Conservation (phyloP, 2,888 invertebrate genomes). For the Keiferia lycopersicella region DNA sequence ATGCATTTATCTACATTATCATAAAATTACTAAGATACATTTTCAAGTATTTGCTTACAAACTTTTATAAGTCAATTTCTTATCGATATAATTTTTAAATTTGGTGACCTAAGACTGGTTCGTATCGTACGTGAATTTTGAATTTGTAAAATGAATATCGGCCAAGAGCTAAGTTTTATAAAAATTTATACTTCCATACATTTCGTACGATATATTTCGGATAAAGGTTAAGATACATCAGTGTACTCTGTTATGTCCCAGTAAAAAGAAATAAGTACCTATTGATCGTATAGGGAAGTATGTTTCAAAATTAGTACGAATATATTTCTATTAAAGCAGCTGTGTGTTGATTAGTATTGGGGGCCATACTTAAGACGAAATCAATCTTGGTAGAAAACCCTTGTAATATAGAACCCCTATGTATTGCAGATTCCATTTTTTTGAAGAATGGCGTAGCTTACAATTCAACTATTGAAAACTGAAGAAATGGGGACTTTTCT, state of each 20-base stretch:
- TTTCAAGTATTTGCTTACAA: constrained; percentile 16
- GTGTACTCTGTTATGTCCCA: not conserved
- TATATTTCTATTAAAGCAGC: constrained; percentile 43
- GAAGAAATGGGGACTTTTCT: too few relatives aligned
- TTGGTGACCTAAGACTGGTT: constrained; percentile 43
- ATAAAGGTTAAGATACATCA: not conserved
- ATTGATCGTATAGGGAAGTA: not conserved
- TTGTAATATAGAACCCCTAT: not conserved
- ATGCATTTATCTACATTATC: constrained; percentile 21
- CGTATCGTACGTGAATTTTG: constrained; percentile 41
- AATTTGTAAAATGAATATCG: not conserved
- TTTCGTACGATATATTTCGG: not conserved
- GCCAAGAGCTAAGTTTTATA: not conserved
- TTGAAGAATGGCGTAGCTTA: not conserved
- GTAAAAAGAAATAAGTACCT: not conserved
- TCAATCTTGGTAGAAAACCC: constrained; percentile 20
- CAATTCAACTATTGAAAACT: not conserved
- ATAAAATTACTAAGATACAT: not conserved
- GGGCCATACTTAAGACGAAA: constrained; percentile 47
- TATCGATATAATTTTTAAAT: not conserved
- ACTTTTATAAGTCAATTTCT: not conserved
- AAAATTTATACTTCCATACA: not conserved
- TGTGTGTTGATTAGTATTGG: constrained; percentile 58
- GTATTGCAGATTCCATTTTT: not conserved
- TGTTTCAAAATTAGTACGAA: not conserved